Evolutionary conservation across 2,888 invertebrate species (phyloP).

Genomic region (Sinodicranocentrus sp.): DNA sequence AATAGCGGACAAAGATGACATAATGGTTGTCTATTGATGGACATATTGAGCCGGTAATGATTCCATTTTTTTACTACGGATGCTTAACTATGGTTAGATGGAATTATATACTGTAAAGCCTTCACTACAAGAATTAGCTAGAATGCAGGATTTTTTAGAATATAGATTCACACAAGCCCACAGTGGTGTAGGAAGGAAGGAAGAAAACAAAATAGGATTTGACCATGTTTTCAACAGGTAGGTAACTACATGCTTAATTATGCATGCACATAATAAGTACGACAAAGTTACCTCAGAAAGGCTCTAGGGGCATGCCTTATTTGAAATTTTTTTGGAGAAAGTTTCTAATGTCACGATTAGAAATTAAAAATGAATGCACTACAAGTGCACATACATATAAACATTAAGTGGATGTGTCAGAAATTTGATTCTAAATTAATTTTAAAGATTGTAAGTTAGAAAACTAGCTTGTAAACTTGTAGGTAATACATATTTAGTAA

Average conservation of each 20-base stretch:
- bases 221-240: conserved; percentile 2
- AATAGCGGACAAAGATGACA: no score
- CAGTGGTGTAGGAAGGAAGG: conserved; percentile 10
- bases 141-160: no score
- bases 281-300: conserved; percentile 34
- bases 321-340: conserved; percentile 41
- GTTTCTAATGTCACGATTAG: conserved; percentile 45
- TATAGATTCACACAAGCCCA: no score
- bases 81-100: no score
- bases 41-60: no score
- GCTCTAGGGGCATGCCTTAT: conserved; percentile 50
- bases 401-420: neutral
- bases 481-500: no score
- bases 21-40: no score
- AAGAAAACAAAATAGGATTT: neutral
- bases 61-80: no score
- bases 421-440: no score
- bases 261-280: conserved; percentile 31
- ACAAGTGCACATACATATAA: neutral
- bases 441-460: conserved; percentile 1
- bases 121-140: no score
- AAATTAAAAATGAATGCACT: neutral
- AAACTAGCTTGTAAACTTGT: no score
- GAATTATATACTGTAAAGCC: no score
- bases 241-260: conserved; percentile 41